These are phyloP conservation scores for Callimorpha dominula DNA, from an alignment of 2,888 invertebrate genomes.

Conservation along the genomic window DNA sequence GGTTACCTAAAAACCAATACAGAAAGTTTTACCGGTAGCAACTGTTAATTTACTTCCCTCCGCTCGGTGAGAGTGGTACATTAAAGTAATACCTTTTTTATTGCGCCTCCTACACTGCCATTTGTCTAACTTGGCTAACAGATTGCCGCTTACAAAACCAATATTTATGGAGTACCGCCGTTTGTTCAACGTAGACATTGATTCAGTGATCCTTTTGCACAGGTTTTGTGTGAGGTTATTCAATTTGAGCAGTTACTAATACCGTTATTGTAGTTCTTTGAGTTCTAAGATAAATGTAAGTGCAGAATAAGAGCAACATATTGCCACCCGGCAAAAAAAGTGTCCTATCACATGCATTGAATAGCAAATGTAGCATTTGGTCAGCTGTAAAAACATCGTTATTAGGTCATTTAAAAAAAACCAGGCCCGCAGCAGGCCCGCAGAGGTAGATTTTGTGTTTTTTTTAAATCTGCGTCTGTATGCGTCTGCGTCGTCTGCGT, in stretches of 20 bases:
- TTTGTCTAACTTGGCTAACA: constrained; percentile 49
- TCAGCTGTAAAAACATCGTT: no score
- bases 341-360: no score
- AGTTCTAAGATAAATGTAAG: no score
- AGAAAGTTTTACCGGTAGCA: constrained; percentile 13
- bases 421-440: no score
- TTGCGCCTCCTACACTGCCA: constrained; percentile 42
- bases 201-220: constrained; percentile 2
- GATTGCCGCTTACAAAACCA: constrained; percentile 48
- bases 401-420: no score
- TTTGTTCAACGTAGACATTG: constrained; percentile 8
- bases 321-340: no score
- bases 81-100: constrained; percentile 50
- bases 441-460: no score
- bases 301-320: no score
- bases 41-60: constrained; percentile 22
- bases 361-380: no score
- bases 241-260: background rate
- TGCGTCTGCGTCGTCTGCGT: no score
- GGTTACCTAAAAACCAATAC: constrained; percentile 5
- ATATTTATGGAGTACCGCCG: constrained; percentile 45
- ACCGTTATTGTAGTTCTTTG: no score
- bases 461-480: no score
- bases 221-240: background rate
- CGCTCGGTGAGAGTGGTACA: constrained; percentile 21